These are phyloP conservation scores for Icerya purchasi DNA, from an alignment of 2,888 invertebrate species.

Conservation along the genomic window DNA sequence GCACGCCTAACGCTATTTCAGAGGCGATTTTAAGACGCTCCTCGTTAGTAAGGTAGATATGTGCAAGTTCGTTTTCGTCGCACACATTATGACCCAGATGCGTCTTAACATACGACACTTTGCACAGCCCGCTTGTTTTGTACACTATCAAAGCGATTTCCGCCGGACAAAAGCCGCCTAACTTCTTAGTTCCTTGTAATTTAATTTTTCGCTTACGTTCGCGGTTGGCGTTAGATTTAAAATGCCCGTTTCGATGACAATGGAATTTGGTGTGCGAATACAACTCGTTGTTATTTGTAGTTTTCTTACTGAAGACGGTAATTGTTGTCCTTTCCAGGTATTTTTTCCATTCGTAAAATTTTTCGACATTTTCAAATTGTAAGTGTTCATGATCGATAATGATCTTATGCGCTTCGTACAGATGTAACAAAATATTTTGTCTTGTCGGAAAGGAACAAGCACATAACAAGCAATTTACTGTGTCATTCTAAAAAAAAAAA, in stretches of 20 bases:
- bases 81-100: background rate
- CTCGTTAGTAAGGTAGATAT: background rate
- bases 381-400: background rate
- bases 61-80: slow-evolving; percentile 2
- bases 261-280: background rate
- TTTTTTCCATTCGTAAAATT: background rate
- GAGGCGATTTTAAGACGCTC: background rate
- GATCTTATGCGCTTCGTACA: background rate
- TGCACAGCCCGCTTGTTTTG: background rate
- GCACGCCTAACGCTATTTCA: background rate
- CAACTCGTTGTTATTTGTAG: background rate
- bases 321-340: background rate
- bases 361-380: background rate
- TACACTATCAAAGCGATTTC: background rate
- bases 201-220: background rate
- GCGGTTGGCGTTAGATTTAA: background rate
- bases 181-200: slow-evolving; percentile 1
- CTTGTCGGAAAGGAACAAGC: background rate
- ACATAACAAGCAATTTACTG: background rate
- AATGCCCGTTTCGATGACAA: background rate
- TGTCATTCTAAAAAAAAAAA: no score
- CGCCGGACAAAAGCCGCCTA: slow-evolving; percentile 2
- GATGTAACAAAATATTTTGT: background rate
- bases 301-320: background rate
- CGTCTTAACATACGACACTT: background rate